Conservation (phyloP, 2,113 vertebrate species). For the Diadophis punctatus region DNA sequence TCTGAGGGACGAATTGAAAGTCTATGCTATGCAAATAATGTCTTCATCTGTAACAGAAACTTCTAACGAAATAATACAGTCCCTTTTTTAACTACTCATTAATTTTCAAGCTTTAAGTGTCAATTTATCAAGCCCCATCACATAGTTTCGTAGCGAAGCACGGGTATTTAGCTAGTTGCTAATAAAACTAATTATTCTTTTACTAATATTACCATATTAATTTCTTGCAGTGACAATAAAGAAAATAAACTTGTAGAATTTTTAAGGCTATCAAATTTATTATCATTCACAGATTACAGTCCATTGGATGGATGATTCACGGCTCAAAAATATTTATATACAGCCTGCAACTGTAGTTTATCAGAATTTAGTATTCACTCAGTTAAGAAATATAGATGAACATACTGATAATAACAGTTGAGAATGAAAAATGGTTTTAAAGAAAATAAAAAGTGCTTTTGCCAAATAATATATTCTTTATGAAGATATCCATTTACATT, state of each 20-base stretch:
- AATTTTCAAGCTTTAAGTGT: too few species aligned
- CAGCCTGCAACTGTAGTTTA: neutral
- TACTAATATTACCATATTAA: neutral
- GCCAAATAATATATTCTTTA: neutral
- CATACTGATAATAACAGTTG: neutral
- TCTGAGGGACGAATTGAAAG: too few species aligned
- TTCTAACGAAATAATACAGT: too few species aligned
- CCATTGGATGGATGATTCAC: too few species aligned
- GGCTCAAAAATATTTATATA: neutral
- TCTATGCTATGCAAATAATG: too few species aligned
- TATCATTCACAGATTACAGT: too few species aligned
- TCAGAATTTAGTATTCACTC: neutral
- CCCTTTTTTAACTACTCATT: too few species aligned
- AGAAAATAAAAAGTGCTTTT: neutral
- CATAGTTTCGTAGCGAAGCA: too few species aligned
- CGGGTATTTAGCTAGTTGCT: neutral
- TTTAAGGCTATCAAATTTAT: neutral
- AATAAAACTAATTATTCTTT: neutral
- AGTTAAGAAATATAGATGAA: neutral
- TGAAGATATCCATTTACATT: neutral
- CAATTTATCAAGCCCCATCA: too few species aligned
- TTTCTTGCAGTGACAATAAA: neutral
- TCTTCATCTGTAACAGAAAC: too few species aligned
- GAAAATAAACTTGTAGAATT: neutral
- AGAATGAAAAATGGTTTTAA: neutral